Base-by-base conservation (phyloP, 2,113 vertebrate genomes). In the Phoxinus phoxinus region DNA sequence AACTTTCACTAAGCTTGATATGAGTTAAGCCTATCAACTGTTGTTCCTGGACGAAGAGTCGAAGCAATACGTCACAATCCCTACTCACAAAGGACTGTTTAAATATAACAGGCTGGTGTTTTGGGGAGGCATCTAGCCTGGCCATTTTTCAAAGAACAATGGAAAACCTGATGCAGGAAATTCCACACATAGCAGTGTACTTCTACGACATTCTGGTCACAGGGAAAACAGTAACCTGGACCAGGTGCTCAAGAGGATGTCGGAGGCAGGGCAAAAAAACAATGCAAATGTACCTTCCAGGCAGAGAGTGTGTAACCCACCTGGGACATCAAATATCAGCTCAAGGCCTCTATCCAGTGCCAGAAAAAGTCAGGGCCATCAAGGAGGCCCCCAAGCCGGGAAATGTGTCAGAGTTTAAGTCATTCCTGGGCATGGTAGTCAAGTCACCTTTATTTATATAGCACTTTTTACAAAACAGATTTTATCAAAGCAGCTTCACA, bases 111-210 rank as follows among this genome's bases (percentile, higher is more conserved):
- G 32, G 32, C 32, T 32, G 32, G 32, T 3, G 32, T 32, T 32
- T 32, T 32, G 32, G 32, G 32, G 32, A 32, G 32, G 32, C 32
- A 32, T 87, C 76, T 17, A 85, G 83, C 30, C 87, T 48, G 0
- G 76, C 83, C 44, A 85, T 85, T 76, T 87, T 87, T 46, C 83
- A 85, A 51, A 65, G 83, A n/a, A 82, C 77, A 37, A 88, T 87
- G 82, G 82, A 87, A 21, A 87, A 23, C 25, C 13, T 84, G 23
- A 15, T 87, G 51, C 83, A 71, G 15, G 69, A 72, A 17, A 88
- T 83, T 69, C 59, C 84, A 10, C 84, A 88, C 51, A 59, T 82
- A 6, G 71, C 77, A 32, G 86, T 73, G 21, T 76, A 82, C 30
- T 53, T 88, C 9, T 71, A 88, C 15, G 44, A 85, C 41, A 77